phyloP scores from a whole-genome alignment of 2,113 vertebrate species.

The Petrocephalus microphthalmus region DNA sequence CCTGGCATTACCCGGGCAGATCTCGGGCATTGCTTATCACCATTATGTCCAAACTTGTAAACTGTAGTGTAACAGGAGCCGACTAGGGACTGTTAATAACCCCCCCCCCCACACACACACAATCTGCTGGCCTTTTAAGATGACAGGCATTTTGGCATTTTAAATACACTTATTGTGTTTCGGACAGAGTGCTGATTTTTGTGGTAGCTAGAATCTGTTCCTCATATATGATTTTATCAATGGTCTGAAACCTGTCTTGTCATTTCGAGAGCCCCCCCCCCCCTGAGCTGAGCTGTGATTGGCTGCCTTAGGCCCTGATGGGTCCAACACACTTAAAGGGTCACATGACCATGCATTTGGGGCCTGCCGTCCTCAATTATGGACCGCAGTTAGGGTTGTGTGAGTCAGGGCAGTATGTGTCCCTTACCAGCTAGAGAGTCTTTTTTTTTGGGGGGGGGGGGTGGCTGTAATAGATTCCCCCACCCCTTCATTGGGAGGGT shows the following conservation, averaged over 20 bases:
- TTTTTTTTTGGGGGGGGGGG: neutral
- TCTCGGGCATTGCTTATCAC: neutral
- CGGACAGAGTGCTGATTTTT: neutral
- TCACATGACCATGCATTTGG: neutral
- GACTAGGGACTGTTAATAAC: neutral
- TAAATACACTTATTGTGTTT: neutral
- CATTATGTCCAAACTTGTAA: neutral
- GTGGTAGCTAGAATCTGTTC: neutral
- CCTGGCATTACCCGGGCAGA: neutral
- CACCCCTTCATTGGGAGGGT: neutral
- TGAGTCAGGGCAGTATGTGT: neutral
- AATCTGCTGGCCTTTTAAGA: neutral
- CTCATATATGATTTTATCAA: neutral
- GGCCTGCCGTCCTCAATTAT: neutral
- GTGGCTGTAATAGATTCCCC: neutral
- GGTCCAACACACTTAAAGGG: neutral
- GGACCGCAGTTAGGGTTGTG: neutral
- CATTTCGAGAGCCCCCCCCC: neutral
- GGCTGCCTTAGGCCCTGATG: neutral
- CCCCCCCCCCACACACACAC: neutral
- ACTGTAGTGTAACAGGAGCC: neutral
- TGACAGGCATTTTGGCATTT: neutral
- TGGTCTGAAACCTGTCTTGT: neutral
- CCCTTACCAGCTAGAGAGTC: neutral
- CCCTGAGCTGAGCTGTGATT: neutral